Conservation (phyloP, 2,113 vertebrate genomes). For the mouse (Mus musculus) region DNA sequence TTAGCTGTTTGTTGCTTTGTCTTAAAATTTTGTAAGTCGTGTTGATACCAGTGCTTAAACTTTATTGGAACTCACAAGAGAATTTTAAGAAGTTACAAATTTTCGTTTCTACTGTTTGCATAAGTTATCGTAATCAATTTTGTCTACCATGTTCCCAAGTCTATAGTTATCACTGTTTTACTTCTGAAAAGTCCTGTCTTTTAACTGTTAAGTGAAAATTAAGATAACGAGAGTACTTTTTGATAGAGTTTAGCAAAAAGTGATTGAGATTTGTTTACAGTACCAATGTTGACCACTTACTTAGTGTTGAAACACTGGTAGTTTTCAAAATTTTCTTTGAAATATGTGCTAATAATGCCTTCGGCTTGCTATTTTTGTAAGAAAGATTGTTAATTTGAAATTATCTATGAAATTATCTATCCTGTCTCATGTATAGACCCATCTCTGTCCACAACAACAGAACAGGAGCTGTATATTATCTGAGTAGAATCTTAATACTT, state of each 20-base stretch:
- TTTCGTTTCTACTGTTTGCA: slow-evolving; percentile 46
- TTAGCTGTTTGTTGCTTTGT: slow-evolving; percentile 11
- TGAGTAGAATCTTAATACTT: slow-evolving; percentile 20
- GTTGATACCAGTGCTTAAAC: slow-evolving; percentile 19
- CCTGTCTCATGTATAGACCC: background rate
- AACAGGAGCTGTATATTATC: slow-evolving; percentile 49
- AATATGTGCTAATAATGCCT: slow-evolving; percentile 27
- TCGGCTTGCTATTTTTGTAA: slow-evolving; percentile 2
- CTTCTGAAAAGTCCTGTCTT: background rate
- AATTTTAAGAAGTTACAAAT: slow-evolving; percentile 18
- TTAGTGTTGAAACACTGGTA: background rate
- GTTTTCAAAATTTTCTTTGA: slow-evolving; percentile 54
- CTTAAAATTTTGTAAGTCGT: slow-evolving; percentile 1
- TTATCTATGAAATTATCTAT: slow-evolving; percentile 26
- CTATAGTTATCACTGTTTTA: slow-evolving; percentile 38
- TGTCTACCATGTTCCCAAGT: slow-evolving; percentile 1
- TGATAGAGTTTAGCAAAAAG: slow-evolving; percentile 15
- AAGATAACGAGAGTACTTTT: background rate
- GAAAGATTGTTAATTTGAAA: slow-evolving; percentile 48
- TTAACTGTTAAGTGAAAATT: slow-evolving; percentile 47
- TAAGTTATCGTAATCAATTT: slow-evolving; percentile 10
- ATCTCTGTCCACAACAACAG: slow-evolving; percentile 44
- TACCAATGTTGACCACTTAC: background rate
- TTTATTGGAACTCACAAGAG: background rate
- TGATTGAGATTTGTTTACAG: background rate